phyloP scores from a whole-genome alignment of 2,888 invertebrate genomes.

The Dendrolimus houi region DNA sequence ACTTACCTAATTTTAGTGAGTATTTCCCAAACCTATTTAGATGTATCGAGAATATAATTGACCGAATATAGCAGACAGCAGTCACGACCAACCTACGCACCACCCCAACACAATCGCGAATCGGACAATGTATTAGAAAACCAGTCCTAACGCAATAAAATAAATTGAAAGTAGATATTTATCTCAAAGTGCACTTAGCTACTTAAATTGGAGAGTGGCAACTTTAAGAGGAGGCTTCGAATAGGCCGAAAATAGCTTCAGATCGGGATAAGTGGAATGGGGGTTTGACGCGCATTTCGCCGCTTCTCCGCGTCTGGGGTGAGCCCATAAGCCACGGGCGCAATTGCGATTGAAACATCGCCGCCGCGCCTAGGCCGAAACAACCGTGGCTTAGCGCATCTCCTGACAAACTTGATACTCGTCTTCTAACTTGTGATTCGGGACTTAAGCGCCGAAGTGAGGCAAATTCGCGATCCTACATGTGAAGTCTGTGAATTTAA shows the following conservation, averaged over 20 bases:
- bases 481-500: conserved; percentile 31
- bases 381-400: conserved; percentile 61
- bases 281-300: conserved; percentile 60
- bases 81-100: neutral
- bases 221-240: conserved; percentile 12
- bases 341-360: conserved; percentile 62
- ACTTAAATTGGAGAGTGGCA: conserved; percentile 28
- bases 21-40: neutral
- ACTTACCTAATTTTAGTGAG: neutral
- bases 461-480: conserved; percentile 58
- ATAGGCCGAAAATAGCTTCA: conserved; percentile 29
- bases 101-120: neutral
- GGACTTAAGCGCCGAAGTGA: conserved; percentile 65
- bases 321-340: conserved; percentile 59
- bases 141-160: neutral
- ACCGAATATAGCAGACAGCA: neutral
- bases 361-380: conserved; percentile 57
- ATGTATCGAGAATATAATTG: neutral
- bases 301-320: conserved; percentile 38
- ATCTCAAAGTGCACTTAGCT: conserved; percentile 6
- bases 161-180: neutral
- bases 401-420: conserved; percentile 57
- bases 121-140: neutral
- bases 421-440: conserved; percentile 65
- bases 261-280: conserved; percentile 53